phyloP scores from a whole-genome alignment of 2,888 invertebrate genomes.

The Nemapogon koenigi region DNA sequence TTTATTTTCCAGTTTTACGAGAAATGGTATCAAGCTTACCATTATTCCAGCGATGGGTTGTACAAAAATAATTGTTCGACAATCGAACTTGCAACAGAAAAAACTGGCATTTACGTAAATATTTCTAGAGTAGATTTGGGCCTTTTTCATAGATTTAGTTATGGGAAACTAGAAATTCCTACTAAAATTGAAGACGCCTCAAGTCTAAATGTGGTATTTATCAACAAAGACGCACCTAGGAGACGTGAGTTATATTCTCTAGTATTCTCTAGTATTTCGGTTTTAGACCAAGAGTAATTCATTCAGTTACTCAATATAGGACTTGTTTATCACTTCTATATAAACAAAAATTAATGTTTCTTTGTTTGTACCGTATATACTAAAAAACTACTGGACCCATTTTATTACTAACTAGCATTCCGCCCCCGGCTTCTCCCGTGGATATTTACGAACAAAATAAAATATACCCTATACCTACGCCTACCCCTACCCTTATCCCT shows the following conservation, averaged over 20 bases:
- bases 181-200: slow-evolving; percentile 26
- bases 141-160: slow-evolving; percentile 38
- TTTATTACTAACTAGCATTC: too few relatives aligned
- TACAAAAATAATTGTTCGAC: slow-evolving; percentile 38
- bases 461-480: too few relatives aligned
- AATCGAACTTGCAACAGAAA: slow-evolving; percentile 27
- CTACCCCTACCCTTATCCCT: too few relatives aligned
- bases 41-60: slow-evolving; percentile 40
- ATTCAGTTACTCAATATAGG: too few relatives aligned
- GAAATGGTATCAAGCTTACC: slow-evolving; percentile 43
- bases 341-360: too few relatives aligned
- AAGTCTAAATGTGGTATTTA: slow-evolving; percentile 29
- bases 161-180: slow-evolving; percentile 30
- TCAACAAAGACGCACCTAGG: slow-evolving; percentile 35
- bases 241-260: slow-evolving; percentile 38
- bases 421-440: too few relatives aligned
- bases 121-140: slow-evolving; percentile 40
- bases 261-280: too few relatives aligned
- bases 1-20: slow-evolving; percentile 34
- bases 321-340: too few relatives aligned
- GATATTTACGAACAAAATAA: too few relatives aligned
- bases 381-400: too few relatives aligned
- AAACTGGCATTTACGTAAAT: slow-evolving; percentile 34
- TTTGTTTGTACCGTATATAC: too few relatives aligned
- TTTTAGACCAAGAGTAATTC: too few relatives aligned